Conservation (phyloP, 1,140 invertebrate genomes). For the Hesperophylax magnus region DNA sequence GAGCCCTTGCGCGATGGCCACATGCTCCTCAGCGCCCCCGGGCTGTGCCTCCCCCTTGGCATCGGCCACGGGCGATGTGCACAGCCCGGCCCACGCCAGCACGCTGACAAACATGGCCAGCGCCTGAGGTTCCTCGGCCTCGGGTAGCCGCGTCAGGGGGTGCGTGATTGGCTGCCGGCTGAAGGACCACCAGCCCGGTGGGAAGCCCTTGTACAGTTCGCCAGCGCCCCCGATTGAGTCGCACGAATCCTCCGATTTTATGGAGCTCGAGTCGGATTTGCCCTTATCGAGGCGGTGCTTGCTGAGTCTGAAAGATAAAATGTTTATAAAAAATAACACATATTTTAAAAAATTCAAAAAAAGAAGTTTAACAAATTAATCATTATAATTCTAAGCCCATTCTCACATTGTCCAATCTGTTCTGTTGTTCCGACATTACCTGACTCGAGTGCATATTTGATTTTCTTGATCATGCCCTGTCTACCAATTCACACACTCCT, state of each 20-base stretch:
- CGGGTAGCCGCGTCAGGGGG: slow-evolving; percentile 86
- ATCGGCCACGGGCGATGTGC: slow-evolving; percentile 16
- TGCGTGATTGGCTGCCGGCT: slow-evolving; percentile 85
- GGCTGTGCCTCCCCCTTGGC: slow-evolving; percentile 65
- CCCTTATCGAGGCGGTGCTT: slow-evolving; percentile 91
- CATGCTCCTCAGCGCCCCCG: slow-evolving; percentile 87
- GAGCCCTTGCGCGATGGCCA: slow-evolving; percentile 88
- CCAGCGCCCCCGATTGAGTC: slow-evolving; percentile 63
- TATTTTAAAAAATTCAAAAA: too few species aligned
- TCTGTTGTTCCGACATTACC: too few species aligned
- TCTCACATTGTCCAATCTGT: too few species aligned
- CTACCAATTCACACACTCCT: too few species aligned
- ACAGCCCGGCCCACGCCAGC: slow-evolving; percentile 86
- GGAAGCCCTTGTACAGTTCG: slow-evolving; percentile 90
- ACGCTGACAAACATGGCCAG: slow-evolving; percentile 84
- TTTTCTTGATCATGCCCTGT: too few species aligned
- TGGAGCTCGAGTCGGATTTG: slow-evolving; percentile 82
- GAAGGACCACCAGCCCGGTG: slow-evolving; percentile 88
- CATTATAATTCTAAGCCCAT: too few species aligned
- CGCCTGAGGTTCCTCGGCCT: slow-evolving; percentile 88
- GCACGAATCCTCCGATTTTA: slow-evolving; percentile 69
- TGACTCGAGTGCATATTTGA: too few species aligned
- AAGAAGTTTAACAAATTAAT: too few species aligned
- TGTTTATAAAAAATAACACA: too few species aligned
- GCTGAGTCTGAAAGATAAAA: slow-evolving; percentile 75